Evolutionary conservation across 2,113 vertebrate genomes (phyloP).

Genomic region (Anseranas semipalmata): DNA sequence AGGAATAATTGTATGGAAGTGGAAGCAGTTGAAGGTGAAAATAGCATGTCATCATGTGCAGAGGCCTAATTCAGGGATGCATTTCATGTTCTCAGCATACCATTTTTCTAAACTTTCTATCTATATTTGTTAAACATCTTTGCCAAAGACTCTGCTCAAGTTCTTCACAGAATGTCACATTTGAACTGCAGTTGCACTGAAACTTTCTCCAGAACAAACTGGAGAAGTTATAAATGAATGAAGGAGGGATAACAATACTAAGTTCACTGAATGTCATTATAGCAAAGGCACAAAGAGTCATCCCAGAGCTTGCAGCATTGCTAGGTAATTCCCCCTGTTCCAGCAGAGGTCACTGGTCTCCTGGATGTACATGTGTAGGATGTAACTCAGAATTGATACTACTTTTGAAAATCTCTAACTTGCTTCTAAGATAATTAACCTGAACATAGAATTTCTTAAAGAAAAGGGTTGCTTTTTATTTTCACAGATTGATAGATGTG

Average conservation of each 20-base stretch:
- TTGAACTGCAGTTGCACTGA: neutral
- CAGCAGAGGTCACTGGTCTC: slow-evolving; percentile 27
- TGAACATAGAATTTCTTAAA: neutral
- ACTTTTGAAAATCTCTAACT: neutral
- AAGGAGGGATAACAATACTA: neutral
- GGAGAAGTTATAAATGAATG: neutral
- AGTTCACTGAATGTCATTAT: accelerated
- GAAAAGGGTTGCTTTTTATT: neutral
- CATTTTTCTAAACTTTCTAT: neutral
- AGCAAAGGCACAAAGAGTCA: neutral
- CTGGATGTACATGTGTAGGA: neutral
- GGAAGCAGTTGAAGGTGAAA: neutral
- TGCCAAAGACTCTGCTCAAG: neutral
- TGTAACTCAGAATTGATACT: neutral
- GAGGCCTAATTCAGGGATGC: neutral
- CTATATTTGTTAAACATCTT: neutral
- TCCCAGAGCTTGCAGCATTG: accelerated
- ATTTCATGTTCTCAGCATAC: neutral
- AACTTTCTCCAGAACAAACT: neutral
- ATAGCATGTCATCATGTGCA: neutral
- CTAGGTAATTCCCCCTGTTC: neutral
- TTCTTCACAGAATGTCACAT: neutral
- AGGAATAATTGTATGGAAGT: neutral
- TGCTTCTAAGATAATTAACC: neutral
- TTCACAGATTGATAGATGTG: neutral